phyloP scores from a whole-genome alignment of 1,140 invertebrate species.

The Andrena cerasifolii region DNA sequence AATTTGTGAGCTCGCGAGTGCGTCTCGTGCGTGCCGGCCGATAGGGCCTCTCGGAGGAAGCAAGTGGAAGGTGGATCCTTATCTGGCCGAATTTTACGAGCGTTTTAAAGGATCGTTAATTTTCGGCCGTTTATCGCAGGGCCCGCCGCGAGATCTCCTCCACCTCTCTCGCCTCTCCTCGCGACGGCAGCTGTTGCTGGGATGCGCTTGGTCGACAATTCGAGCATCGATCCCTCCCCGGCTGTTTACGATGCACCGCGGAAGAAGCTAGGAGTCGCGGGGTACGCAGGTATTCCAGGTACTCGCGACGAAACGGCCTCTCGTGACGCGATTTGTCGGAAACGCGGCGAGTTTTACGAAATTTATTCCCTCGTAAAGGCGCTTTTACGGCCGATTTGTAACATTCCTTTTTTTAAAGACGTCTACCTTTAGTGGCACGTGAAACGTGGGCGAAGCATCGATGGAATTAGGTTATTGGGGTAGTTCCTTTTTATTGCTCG shows the following conservation, averaged over 20 bases:
- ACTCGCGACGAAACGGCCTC: not conserved
- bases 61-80: conserved; percentile 66
- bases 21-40: conserved; percentile 51
- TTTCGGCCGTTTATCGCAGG: conserved; percentile 56
- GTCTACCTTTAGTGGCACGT: not conserved
- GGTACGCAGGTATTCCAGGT: not conserved
- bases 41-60: conserved; percentile 38
- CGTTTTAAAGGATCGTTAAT: conserved; percentile 72
- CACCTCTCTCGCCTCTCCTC: not conserved
- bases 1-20: conserved; percentile 62
- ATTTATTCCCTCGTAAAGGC: conserved; percentile 13
- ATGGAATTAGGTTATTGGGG: conserved; percentile 1
- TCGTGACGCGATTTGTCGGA: conserved; percentile 29
- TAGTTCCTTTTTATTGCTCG: conserved; percentile 1
- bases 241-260: not conserved
- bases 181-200: not conserved
- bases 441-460: not conserved
- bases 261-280: not conserved
- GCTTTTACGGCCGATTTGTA: conserved; percentile 8
- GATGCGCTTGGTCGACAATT: not conserved
- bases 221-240: not conserved
- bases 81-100: conserved; percentile 69
- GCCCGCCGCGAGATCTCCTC: too few species aligned
- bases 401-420: not conserved
- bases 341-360: not conserved